phyloP scores from a whole-genome alignment of 2,888 invertebrate genomes.

The Mimas tiliae region DNA sequence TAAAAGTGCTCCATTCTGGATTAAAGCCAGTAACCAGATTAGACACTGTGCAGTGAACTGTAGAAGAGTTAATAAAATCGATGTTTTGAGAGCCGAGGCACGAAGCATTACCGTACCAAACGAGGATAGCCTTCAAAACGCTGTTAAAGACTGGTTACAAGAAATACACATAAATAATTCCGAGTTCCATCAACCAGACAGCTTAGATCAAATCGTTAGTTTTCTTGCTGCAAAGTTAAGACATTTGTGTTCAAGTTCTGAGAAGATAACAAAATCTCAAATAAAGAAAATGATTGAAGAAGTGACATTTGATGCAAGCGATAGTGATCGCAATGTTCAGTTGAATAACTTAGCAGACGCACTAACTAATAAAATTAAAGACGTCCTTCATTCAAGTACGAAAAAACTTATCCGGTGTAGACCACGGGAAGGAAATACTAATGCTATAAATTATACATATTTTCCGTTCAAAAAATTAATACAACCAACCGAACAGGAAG shows the following conservation, averaged over 20 bases:
- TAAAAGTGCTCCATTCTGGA: constrained; percentile 8
- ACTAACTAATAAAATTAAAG: constrained; percentile 9
- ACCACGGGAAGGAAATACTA: constrained; percentile 19
- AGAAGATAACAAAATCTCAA: constrained; percentile 40
- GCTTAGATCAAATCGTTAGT: constrained; percentile 42
- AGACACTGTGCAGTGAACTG: neutral
- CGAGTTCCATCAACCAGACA: constrained; percentile 38
- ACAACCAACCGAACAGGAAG: constrained; percentile 47
- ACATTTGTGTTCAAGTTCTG: constrained; percentile 37
- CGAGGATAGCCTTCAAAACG: constrained; percentile 36
- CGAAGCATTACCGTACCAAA: neutral
- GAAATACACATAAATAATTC: constrained; percentile 45
- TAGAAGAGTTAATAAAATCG: neutral
- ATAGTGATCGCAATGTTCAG: constrained; percentile 29
- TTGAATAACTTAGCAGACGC: constrained; percentile 31
- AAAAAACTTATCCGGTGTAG: constrained; percentile 38
- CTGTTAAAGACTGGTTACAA: constrained; percentile 53
- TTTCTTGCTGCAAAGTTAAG: constrained; percentile 44
- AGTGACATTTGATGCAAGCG: constrained; percentile 45
- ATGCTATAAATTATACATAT: neutral
- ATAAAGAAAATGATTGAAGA: constrained; percentile 49
- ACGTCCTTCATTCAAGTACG: neutral
- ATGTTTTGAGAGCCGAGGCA: neutral
- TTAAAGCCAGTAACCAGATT: neutral
- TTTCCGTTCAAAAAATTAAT: constrained; percentile 33